Evolutionary conservation across 2,888 invertebrate species (phyloP).

Genomic region (Rhorus exstirpatorius): DNA sequence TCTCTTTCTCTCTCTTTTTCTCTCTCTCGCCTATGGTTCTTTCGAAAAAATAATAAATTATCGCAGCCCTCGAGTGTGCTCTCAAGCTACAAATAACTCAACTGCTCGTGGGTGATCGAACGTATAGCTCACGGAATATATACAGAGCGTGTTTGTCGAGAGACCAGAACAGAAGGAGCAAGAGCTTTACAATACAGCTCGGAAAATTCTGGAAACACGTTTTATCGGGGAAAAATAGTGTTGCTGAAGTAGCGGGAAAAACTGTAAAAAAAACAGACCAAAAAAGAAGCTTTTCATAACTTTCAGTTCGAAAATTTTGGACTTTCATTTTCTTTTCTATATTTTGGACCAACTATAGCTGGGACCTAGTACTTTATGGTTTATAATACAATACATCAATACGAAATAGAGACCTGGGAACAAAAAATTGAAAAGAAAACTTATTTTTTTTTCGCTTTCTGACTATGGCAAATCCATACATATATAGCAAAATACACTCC

Average conservation of each 20-base stretch:
- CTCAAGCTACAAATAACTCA: constrained; percentile 62
- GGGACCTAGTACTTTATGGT: too few relatives aligned
- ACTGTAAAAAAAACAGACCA: neutral
- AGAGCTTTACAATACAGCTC: neutral
- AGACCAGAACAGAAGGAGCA: neutral
- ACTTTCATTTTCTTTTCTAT: too few relatives aligned
- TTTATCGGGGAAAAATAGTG: neutral
- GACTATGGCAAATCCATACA: too few relatives aligned
- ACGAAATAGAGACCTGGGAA: too few relatives aligned
- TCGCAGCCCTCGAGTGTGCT: constrained; percentile 26
- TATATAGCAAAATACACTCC: too few relatives aligned
- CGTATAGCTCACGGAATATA: neutral
- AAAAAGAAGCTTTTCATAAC: too few relatives aligned
- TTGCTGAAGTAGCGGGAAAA: neutral
- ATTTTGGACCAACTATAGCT: too few relatives aligned
- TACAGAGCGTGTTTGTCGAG: neutral
- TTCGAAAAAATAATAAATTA: constrained; percentile 67
- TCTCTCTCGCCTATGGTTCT: constrained; percentile 6
- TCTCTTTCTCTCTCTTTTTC: neutral
- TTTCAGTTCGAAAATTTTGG: too few relatives aligned
- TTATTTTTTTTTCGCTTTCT: too few relatives aligned
- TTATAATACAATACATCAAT: too few relatives aligned
- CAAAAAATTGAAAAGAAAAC: too few relatives aligned
- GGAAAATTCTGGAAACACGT: neutral
- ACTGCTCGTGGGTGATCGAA: constrained; percentile 30